Percentiles rank a stretch among this genome's conserved stretches.
Evolutionary conservation across 2,888 invertebrate genomes (phyloP).

Genomic region (Leptinotarsa juncta): DNA sequence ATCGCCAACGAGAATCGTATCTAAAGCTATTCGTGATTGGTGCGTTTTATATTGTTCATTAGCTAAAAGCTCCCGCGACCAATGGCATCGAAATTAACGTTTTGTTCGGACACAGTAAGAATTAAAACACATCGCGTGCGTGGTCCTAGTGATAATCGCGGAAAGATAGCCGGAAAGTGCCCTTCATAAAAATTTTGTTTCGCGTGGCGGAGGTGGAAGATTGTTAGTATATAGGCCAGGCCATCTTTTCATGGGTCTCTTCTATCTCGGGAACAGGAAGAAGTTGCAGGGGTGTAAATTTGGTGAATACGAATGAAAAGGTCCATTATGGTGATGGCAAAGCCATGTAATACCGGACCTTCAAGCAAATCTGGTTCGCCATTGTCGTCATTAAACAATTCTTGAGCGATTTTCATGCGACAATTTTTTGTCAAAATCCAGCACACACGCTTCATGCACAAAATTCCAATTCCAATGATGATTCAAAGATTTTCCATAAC

Average conservation of each 20-base stretch:
- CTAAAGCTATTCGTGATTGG: conserved; percentile 63
- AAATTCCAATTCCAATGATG: no score
- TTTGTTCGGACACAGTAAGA: conserved; percentile 62
- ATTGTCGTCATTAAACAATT: no score
- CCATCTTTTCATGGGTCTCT: neutral
- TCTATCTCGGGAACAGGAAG: no score
- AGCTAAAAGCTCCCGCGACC: conserved; percentile 61
- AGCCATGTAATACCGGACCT: no score
- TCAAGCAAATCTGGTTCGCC: no score
- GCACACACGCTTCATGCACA: no score
- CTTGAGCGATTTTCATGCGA: no score
- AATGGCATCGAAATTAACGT: conserved; percentile 63
- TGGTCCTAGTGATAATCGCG: conserved; percentile 51
- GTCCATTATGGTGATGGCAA: no score
- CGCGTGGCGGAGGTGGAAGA: conserved; percentile 48
- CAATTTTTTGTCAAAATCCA: no score
- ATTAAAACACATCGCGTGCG: conserved; percentile 55
- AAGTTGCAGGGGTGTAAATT: no score
- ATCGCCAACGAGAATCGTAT: conserved; percentile 52
- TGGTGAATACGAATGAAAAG: no score
- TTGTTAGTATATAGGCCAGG: conserved; percentile 33
- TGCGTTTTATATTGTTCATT: conserved; percentile 61
- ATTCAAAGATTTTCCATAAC: no score
- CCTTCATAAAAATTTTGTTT: conserved; percentile 57
- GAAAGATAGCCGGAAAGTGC: conserved; percentile 54